Evolutionary conservation across 2,113 vertebrate genomes (phyloP).

Genomic region (Phylloscopus trochiloides): DNA sequence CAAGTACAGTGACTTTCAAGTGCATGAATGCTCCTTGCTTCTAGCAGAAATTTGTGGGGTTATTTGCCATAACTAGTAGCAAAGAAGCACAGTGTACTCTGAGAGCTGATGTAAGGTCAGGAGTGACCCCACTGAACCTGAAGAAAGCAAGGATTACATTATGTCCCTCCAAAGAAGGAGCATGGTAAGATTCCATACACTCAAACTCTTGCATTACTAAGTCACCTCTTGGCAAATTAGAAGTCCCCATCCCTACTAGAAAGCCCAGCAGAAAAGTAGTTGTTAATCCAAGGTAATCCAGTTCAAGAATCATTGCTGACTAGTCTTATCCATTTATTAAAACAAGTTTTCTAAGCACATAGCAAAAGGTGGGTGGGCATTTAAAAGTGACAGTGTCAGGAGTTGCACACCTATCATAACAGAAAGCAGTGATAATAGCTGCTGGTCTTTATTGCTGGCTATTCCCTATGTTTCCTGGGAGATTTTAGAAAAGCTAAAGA

Average conservation of each 20-base stretch:
- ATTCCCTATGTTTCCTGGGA: background rate
- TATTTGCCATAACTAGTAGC: background rate
- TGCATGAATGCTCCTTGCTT: background rate
- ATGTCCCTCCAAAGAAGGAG: background rate
- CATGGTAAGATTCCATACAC: background rate
- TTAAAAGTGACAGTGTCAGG: background rate
- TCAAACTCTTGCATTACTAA: background rate
- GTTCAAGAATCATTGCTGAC: background rate
- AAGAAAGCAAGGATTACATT: background rate
- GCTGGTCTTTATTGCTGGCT: background rate
- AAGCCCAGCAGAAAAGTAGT: background rate
- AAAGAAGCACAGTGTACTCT: background rate
- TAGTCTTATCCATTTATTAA: background rate
- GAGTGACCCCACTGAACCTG: background rate
- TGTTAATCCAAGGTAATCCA: background rate
- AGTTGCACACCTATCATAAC: background rate
- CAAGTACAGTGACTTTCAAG: background rate
- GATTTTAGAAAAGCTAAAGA: background rate
- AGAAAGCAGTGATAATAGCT: background rate
- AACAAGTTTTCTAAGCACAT: background rate
- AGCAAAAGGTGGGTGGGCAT: background rate
- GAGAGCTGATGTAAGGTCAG: background rate
- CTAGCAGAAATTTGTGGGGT: background rate
- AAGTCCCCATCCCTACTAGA: background rate
- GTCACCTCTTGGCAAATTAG: background rate